These are phyloP conservation scores for Drosophila barbarae DNA, from an alignment of 2,888 invertebrate species.

Conservation along the genomic window DNA sequence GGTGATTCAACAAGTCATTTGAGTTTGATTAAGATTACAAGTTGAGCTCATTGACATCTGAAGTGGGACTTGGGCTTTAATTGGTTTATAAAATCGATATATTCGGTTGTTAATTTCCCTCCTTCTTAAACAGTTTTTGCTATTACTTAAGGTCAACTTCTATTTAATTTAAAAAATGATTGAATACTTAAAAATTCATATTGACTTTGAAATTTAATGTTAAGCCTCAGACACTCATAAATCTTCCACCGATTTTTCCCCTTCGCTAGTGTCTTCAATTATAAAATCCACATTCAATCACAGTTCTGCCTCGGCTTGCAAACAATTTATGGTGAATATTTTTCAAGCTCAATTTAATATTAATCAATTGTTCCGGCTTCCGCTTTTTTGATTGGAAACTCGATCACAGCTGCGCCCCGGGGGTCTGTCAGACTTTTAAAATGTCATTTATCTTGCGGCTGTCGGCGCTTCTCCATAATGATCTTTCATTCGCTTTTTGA, in stretches of 20 bases:
- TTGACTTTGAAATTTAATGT: background rate
- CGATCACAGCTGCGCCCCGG: constrained; percentile 28
- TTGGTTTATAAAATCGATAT: background rate
- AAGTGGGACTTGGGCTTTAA: background rate
- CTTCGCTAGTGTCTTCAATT: constrained; percentile 3
- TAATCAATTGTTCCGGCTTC: constrained; percentile 26
- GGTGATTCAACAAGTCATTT: background rate
- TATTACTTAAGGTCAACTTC: background rate
- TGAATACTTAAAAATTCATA: background rate
- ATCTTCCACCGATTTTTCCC: background rate
- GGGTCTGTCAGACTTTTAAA: constrained; percentile 51
- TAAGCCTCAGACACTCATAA: background rate
- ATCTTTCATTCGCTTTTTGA: constrained; percentile 53
- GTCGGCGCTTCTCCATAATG: constrained; percentile 48
- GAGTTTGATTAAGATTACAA: background rate
- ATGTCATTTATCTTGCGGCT: constrained; percentile 60
- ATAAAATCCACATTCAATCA: constrained; percentile 18
- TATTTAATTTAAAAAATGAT: background rate
- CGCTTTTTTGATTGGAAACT: constrained; percentile 22
- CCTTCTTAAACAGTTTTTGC: background rate
- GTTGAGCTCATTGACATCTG: background rate
- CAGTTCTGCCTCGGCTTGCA: constrained; percentile 5
- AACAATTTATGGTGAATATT: constrained; percentile 19
- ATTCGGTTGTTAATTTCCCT: background rate
- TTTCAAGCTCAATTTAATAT: constrained; percentile 28